These are phyloP conservation scores for Scalopus aquaticus DNA, from an alignment of 2,113 vertebrate species.

Conservation along the genomic window DNA sequence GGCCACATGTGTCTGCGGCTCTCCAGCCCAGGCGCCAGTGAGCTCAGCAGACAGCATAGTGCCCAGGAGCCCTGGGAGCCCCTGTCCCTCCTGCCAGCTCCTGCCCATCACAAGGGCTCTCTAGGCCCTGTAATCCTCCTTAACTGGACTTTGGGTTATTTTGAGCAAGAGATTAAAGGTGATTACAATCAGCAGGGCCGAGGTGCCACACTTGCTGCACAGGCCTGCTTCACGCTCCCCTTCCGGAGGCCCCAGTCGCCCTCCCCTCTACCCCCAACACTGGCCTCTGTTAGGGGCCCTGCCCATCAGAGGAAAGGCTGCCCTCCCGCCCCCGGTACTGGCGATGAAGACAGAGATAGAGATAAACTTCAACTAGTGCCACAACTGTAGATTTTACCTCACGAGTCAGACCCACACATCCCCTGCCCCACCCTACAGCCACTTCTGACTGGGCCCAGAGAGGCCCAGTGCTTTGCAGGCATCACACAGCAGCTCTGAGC, in stretches of 20 bases:
- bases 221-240: not conserved
- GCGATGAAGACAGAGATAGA: not conserved
- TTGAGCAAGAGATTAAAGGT: conserved; percentile 87
- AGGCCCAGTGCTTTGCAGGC: not conserved
- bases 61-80: not conserved
- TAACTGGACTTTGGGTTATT: conserved; percentile 87
- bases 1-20: not conserved
- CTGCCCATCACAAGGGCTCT: conserved; percentile 64
- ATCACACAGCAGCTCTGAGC: rapidly evolving
- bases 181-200: conserved; percentile 80
- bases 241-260: not conserved
- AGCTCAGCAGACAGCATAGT: no score
- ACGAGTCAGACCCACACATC: not conserved
- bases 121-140: conserved; percentile 85
- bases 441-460: not conserved
- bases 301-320: not conserved
- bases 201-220: conserved; percentile 68
- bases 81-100: not conserved
- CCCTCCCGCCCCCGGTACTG: rapidly evolving
- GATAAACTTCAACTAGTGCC: no score
- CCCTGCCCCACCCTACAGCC: not conserved
- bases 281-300: not conserved
- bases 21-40: not conserved
- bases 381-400: not conserved
- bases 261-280: not conserved